Base-by-base conservation (phyloP, 2,113 vertebrate species). In the Brachypteracias leptosomus region DNA sequence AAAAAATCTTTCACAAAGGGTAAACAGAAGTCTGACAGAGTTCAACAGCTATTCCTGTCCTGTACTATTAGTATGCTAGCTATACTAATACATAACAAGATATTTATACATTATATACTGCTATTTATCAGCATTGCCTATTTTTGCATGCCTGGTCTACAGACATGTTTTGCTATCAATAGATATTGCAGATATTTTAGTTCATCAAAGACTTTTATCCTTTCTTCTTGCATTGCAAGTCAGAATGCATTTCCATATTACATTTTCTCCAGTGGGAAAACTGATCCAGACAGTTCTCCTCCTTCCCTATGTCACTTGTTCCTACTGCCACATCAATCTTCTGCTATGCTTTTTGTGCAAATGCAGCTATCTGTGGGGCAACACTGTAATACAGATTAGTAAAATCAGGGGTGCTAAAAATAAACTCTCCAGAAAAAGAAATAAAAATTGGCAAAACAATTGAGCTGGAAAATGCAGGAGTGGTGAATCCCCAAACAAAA, bases 301-400 rank as follows among this genome's bases (percentile, higher is more conserved):
- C 63, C 55, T 90, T 88, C 58, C 62, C 58, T 57, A 54, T 65
- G 91, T 47, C 52, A 67, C 79, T 90, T 95, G 35, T 51, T 93
- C 75, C 79, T 86, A 72, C 88, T 94, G 86, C 94, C 88, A 84
- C 84, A 95, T 92, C 86, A 95, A 81, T 95, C 87, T 81, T 92
- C 68, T 75, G 42, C 68, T 80, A 62, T 46, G 72, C 24, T 89
- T 95, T 92, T 87, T 78, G 80, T 89, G 86, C 68, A 93, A 87
- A 93, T 78, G 86, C 59, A 90, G 61, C 76, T 76, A 93, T 89
- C 86, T 95, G 89, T 89, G 93, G 92, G 95, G 86, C 93, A 96
- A 93, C 49, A 81, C 52, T 75, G 65, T 63, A 86, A 84, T 33
- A 88, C 42, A 58, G 46, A 95, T 71, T 44, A 59, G 76, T 88